Base-by-base conservation (phyloP, 2,113 vertebrate genomes). In the Paramormyrops kingsleyae region DNA sequence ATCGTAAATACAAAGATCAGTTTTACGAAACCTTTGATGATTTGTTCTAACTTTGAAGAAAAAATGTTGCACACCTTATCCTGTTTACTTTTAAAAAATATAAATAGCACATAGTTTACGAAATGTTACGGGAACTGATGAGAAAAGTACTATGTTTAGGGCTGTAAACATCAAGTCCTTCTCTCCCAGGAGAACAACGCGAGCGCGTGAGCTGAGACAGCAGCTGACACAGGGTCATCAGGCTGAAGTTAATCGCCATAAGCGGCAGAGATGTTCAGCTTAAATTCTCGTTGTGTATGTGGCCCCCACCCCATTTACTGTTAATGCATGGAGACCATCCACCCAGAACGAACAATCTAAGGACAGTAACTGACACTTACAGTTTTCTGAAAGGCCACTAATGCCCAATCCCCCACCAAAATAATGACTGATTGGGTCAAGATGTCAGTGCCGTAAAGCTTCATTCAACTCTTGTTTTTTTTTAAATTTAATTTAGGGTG, bases 161-260 rank as follows among this genome's bases (percentile, higher is more conserved):
- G 31, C 50, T n/a, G 70, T 83, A 88, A 74, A 74, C 87, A 88
- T 86, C 44, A 86, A 50, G 83, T 50, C 44, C n/a, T 27, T 47
- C 83, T 50, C 52, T 52, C 66, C 44, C 66, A 31, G 52, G 50
- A 35, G 21, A 44, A 44, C 7, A 86, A 17, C 83, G 1, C 5
- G n/a, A n/a, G 46, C 10, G 44, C 5, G 21, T 77, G 70, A 39
- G 70, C 0, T 2, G n/a, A 27, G 24, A 19, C 35, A 7, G 70
- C 31, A 6, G 15, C 31, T 70, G 27, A 35, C 66, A 35, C 27
- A 10, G 27, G 10, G 3, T 9, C 9, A 70, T n/a, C 27, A 3
- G 10, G 4, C 27, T 31, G n/a, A 70, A 10, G 3, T 12, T 3
- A 31, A 70, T 24, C 21, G 6, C 2, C 27, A 35, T 49, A 85